Base-by-base conservation (phyloP, 2,113 vertebrate genomes). In the Spilogale gracilis region DNA sequence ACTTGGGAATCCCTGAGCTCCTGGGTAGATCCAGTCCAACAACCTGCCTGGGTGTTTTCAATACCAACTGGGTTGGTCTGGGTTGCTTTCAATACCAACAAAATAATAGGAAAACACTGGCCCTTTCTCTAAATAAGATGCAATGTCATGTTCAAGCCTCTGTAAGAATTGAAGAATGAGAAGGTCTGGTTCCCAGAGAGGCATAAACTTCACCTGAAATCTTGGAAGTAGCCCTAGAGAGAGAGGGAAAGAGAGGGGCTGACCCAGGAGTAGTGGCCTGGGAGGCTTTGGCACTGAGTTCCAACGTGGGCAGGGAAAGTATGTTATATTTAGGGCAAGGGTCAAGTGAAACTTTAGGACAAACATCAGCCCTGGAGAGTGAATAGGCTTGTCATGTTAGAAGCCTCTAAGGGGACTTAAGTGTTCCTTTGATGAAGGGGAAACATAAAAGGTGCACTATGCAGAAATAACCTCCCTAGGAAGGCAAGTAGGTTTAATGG, bases 101-200 rank as follows among this genome's bases (percentile, higher is more conserved):
- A 48, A 76, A 71, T 63, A 60, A 54, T 60, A 88, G 86, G 20
- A 38, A 81, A 88, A 90, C 43, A 79, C 10, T 79, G 76, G 74
- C 6, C 5, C 92, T 96, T 96, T 90, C 54, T 71, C 30, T 79
- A 14, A 91, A 95, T 80, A 85, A 50, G 67, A 82, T 80, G 45
- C 6, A 45, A 43, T 48, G 20, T 50, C 20, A 50, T 11, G 13
- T 92, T 95, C 61, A 81, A 56, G 43, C 9, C 61, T 56, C 16
- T 61, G 16, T 43, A 86, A 89, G 82, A 92, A 32, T 32, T 50
- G 45, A 74, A 87, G n/a, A 9, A 11, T 43, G 27, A 97, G 54
- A 54, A 71, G 52, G 27, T 82, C 30, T 89, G 58, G 84, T 61
- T 76, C 54, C 38, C 48, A 78, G 61, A 81, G 81, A 81, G 52